Evolutionary conservation across 2,113 vertebrate genomes (phyloP).

Genomic region (Ascaphus truei): DNA sequence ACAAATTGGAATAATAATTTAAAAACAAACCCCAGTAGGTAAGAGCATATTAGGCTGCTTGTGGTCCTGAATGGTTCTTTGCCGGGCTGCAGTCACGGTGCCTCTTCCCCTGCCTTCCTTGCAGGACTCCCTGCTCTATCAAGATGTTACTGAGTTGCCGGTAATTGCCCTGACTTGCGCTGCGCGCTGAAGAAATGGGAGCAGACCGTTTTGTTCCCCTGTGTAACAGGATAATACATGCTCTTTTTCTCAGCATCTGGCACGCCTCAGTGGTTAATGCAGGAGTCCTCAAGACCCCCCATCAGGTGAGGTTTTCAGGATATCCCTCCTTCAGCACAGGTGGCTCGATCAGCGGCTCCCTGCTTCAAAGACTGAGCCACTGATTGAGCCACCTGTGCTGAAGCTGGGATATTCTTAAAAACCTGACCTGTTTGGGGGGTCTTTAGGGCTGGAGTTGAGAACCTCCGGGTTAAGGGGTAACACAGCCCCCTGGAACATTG

Average conservation of each 20-base stretch:
- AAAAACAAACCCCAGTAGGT: neutral
- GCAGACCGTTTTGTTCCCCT: constrained; percentile 65
- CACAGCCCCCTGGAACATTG: constrained; percentile 4
- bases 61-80: neutral
- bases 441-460: too few relatives aligned
- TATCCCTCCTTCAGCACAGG: too few relatives aligned
- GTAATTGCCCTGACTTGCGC: constrained; percentile 84
- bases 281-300: too few relatives aligned
- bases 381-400: too few relatives aligned
- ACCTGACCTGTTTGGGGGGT: too few relatives aligned
- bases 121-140: constrained; percentile 60
- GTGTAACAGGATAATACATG: constrained; percentile 91
- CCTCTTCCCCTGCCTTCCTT: neutral
- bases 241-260: constrained; percentile 70
- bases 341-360: too few relatives aligned
- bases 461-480: constrained; percentile 30
- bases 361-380: too few relatives aligned
- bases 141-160: constrained; percentile 76
- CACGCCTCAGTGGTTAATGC: constrained; percentile 6
- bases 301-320: too few relatives aligned
- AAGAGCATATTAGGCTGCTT: neutral
- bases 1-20: neutral
- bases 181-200: constrained; percentile 62
- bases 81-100: neutral
- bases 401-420: too few relatives aligned